phyloP scores from a whole-genome alignment of 2,113 vertebrate genomes.

The Pteropus alecto region DNA sequence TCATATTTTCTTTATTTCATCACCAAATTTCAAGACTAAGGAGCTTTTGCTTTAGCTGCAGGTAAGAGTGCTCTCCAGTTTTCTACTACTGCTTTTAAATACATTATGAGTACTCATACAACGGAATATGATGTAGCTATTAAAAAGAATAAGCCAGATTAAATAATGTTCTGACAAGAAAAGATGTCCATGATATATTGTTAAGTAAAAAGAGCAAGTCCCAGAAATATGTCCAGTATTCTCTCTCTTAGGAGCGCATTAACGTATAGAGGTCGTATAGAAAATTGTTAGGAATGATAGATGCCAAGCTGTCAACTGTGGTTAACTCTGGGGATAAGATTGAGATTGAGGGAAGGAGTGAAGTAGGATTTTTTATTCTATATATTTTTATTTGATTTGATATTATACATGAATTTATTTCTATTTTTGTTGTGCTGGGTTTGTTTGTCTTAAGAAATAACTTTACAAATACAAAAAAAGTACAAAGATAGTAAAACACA shows the following conservation, averaged over 20 bases:
- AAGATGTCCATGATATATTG: not conserved
- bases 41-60: not conserved
- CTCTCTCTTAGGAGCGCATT: not conserved
- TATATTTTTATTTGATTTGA: not conserved
- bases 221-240: not conserved
- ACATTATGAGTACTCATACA: not conserved
- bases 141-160: not conserved
- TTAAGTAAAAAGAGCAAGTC: not conserved
- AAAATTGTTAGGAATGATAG: not conserved
- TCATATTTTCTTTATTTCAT: conserved; percentile 25
- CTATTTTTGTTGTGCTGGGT: not conserved
- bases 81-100: not conserved
- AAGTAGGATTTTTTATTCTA: not conserved
- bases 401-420: not conserved
- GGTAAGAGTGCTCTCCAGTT: not conserved
- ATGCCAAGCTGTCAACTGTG: not conserved
- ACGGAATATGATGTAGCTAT: not conserved
- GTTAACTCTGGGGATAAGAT: not conserved
- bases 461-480: not conserved
- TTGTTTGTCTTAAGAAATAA: conserved; percentile 31
- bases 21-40: not conserved
- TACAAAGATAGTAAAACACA: not conserved
- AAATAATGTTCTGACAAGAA: not conserved
- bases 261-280: not conserved
- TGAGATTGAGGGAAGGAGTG: not conserved